phyloP scores from a whole-genome alignment of 1,140 invertebrate species.

The Scaptodrosophila lebanonensis region DNA sequence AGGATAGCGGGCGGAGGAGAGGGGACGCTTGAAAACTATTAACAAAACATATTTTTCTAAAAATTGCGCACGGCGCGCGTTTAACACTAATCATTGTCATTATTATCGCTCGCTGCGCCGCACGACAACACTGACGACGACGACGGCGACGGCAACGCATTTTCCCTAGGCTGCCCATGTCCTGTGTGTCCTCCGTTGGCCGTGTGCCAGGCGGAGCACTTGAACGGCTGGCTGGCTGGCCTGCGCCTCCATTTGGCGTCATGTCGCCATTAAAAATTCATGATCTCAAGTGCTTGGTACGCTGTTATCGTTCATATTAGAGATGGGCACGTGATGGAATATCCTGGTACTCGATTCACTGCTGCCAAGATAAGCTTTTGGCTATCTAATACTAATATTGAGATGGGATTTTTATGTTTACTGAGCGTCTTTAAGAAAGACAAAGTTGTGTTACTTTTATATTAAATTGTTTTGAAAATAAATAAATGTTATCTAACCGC shows the following conservation, averaged over 20 bases:
- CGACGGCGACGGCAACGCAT: background rate
- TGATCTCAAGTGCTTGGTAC: slow-evolving; percentile 40
- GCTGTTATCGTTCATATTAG: background rate
- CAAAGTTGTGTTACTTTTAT: too few species aligned
- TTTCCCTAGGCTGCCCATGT: too few species aligned
- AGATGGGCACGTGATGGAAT: too few species aligned
- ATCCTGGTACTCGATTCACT: too few species aligned
- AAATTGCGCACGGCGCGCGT: slow-evolving; percentile 41
- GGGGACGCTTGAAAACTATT: slow-evolving; percentile 39
- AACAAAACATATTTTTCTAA: slow-evolving; percentile 55
- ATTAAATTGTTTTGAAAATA: too few species aligned
- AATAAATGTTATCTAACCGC: too few species aligned
- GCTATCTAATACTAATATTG: too few species aligned
- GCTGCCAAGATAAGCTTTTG: too few species aligned
- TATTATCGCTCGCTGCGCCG: slow-evolving; percentile 45
- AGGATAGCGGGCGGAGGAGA: slow-evolving; percentile 1
- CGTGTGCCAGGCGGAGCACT: slow-evolving; percentile 16
- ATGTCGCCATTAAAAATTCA: slow-evolving; percentile 41
- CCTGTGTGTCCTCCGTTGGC: slow-evolving; percentile 13
- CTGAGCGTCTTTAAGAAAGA: too few species aligned
- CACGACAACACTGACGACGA: background rate
- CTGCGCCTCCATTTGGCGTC: slow-evolving; percentile 10
- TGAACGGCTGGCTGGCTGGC: background rate
- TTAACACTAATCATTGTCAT: slow-evolving; percentile 64
- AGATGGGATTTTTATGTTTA: too few species aligned